These are phyloP conservation scores for Hypothenemus hampei DNA, from an alignment of 1,140 invertebrate genomes.

Conservation along the genomic window DNA sequence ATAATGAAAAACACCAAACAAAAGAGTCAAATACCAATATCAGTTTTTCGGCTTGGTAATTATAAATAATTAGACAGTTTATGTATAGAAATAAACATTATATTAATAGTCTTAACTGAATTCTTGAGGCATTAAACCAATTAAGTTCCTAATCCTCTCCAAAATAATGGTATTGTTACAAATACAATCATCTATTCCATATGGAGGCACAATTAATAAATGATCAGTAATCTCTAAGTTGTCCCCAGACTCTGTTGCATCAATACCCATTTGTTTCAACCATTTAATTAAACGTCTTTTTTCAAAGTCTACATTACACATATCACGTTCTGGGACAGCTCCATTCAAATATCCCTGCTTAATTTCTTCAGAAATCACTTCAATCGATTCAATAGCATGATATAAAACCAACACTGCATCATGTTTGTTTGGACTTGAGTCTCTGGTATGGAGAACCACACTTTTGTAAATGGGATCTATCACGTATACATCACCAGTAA, in stretches of 20 bases:
- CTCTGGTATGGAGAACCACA: slow-evolving; percentile 29
- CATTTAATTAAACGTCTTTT: slow-evolving; percentile 36
- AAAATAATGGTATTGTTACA: slow-evolving; percentile 41
- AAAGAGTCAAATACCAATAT: slow-evolving; percentile 42
- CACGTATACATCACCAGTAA: slow-evolving; percentile 34
- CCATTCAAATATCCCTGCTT: slow-evolving; percentile 24
- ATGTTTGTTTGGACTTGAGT: slow-evolving; percentile 15
- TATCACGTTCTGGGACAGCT: background rate
- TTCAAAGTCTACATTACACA: background rate
- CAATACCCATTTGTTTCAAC: slow-evolving; percentile 38
- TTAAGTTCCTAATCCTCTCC: slow-evolving; percentile 37
- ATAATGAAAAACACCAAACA: slow-evolving; percentile 27
- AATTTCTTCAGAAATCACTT: slow-evolving; percentile 25
- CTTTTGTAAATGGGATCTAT: slow-evolving; percentile 42
- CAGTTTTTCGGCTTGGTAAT: slow-evolving; percentile 43
- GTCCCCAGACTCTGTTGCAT: slow-evolving; percentile 36
- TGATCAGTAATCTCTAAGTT: slow-evolving; percentile 38
- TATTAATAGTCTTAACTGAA: slow-evolving; percentile 23
- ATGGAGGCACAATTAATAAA: slow-evolving; percentile 40
- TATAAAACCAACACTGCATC: slow-evolving; percentile 29
- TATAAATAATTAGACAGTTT: background rate
- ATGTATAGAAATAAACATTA: background rate
- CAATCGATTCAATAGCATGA: slow-evolving; percentile 34
- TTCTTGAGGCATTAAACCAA: slow-evolving; percentile 38
- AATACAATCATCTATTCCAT: slow-evolving; percentile 37